Evolutionary conservation across 2,113 vertebrate species (phyloP), one percentile per base, ranked within the genome.

Genomic region (Danio rerio): DNA sequence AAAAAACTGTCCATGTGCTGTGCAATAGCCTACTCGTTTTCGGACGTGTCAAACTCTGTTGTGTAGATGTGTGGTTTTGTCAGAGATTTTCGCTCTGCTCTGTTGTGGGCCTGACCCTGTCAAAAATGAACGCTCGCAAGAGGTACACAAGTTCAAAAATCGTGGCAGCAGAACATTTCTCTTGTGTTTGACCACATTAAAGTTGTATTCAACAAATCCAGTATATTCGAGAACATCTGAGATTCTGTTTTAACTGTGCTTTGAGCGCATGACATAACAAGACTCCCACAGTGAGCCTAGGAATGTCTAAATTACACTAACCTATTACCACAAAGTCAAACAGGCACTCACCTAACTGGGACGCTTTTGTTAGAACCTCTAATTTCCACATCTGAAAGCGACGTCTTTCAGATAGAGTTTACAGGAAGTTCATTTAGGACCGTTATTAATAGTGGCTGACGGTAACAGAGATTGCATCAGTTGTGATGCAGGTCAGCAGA

Each of bases 381-480:
- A 6, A 63, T 50, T 50, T 16, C 7, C 45, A 9, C 6, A 66
- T 55, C 10, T 66, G 50, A 66, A 79, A 66, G 62, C 21, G 7
- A n/a, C 2, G 76, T n/a, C 15, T 63, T 66, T 63, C 21, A 53
- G 61, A 53, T 42, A 18, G 12, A 63, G 49, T 43, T 68, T 66
- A 66, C 31, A 31, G 58, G 45, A 77, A 76, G 75, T 58, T 81
- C 3, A 61, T 75, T 68, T 68, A 74, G 72, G 78, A 0, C 16
- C 6, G 5, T 13, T 84, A 80, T 78, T 88, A 86, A 86, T 83
- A 80, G 82, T 68, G 42, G 75, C 85, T 71, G 86, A 88, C 81
- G 81, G 83, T 62, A 68, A 80, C 66, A 79, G 74, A 74, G 86
- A 73, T 83, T 85, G 86, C 85, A 84, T 85, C 84, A 82, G 88